Percentiles rank a stretch among this genome's conserved stretches.
phyloP scores from a whole-genome alignment of 2,113 vertebrate genomes.

The Megaceryle torquata region DNA sequence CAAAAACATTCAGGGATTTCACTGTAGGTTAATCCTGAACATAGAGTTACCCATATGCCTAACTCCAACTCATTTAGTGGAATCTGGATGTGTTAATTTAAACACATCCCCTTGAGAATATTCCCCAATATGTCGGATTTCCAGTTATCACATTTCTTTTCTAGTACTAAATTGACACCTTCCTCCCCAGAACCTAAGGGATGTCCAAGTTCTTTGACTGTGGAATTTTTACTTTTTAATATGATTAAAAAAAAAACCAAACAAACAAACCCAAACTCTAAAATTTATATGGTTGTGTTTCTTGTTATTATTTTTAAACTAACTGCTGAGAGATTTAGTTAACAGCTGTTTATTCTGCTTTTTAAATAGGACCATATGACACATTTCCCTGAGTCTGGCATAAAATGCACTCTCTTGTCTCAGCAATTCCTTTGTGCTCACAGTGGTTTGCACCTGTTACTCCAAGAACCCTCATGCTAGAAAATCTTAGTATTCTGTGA shows the following conservation, averaged over 20 bases:
- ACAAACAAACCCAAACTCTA: too few relatives aligned
- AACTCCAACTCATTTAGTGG: not conserved
- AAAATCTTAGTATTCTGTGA: not conserved
- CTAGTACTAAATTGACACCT: not conserved
- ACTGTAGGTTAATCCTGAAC: not conserved
- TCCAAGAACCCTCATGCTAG: not conserved
- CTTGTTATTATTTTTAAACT: not conserved
- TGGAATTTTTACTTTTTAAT: not conserved
- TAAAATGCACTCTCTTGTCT: not conserved
- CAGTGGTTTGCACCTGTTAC: not conserved
- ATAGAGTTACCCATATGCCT: not conserved
- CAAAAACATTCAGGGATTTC: not conserved
- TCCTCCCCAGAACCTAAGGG: not conserved
- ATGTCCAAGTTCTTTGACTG: not conserved
- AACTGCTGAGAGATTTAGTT: not conserved
- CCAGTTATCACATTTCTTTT: not conserved
- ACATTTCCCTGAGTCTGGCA: not conserved
- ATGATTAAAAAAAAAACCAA: not conserved
- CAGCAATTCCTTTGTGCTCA: not conserved
- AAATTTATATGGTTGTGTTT: not conserved
- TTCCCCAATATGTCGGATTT: not conserved
- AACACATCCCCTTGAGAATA: not conserved
- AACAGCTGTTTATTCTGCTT: not conserved
- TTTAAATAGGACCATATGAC: not conserved
- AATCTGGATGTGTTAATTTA: not conserved